A percentile compares a stretch with the other conserved stretches of the same genome.
These are phyloP conservation scores for Tetragonula clypearis DNA, from an alignment of 1,140 invertebrate genomes.

Conservation along the genomic window DNA sequence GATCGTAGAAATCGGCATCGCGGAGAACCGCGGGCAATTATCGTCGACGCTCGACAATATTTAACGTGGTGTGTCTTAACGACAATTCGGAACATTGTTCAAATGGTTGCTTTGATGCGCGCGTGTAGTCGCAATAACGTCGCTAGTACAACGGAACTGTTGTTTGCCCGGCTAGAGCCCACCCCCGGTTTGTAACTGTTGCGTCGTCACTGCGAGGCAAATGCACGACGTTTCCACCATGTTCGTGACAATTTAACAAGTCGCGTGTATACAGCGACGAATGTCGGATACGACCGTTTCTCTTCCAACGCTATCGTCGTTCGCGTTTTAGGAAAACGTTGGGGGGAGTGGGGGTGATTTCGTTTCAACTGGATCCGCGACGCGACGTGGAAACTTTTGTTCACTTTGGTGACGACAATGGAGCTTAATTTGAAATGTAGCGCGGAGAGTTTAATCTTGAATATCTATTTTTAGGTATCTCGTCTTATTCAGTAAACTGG, in stretches of 20 bases:
- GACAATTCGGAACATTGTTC: slow-evolving; percentile 27
- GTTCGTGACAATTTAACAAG: slow-evolving; percentile 27
- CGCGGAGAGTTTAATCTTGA: too few relatives aligned
- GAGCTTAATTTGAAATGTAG: too few relatives aligned
- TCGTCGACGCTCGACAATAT: slow-evolving; percentile 7
- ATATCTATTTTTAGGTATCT: too few relatives aligned
- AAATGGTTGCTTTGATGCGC: slow-evolving; percentile 36
- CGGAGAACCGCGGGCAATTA: slow-evolving; percentile 8
- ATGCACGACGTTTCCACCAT: slow-evolving; percentile 8
- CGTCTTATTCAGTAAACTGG: too few relatives aligned
- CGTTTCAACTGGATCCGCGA: too few relatives aligned
- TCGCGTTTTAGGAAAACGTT: background rate
- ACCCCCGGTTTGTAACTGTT: background rate
- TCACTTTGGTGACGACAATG: too few relatives aligned
- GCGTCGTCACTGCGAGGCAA: background rate
- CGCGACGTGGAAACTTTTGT: too few relatives aligned
- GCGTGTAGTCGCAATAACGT: slow-evolving; percentile 29
- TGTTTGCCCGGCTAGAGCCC: slow-evolving; percentile 23
- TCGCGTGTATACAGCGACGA: slow-evolving; percentile 11
- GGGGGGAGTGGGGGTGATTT: too few relatives aligned
- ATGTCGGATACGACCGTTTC: background rate
- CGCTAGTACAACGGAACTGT: slow-evolving; percentile 19
- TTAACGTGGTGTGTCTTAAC: slow-evolving; percentile 34
- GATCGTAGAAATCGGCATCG: background rate
- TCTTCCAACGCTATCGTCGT: background rate